These are phyloP conservation scores for Castor canadensis DNA, from an alignment of 2,113 vertebrate species.

Conservation along the genomic window DNA sequence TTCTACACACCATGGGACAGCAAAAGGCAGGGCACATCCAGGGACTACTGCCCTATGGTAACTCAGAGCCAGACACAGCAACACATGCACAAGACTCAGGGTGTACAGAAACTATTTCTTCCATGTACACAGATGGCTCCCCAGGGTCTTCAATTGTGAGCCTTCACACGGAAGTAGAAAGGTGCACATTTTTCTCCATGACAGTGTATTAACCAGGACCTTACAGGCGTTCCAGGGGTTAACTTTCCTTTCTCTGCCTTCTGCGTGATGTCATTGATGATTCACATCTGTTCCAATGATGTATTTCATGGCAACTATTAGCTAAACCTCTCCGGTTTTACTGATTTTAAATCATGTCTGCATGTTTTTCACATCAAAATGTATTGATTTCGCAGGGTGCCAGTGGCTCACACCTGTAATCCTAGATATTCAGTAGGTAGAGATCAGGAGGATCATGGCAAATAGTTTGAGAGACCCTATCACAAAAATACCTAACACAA, in stretches of 20 bases:
- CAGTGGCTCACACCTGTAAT: too few relatives aligned
- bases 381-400: too few relatives aligned
- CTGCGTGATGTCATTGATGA: not conserved
- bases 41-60: too few relatives aligned
- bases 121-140: not conserved
- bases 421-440: too few relatives aligned
- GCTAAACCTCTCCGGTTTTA: not conserved
- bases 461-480: too few relatives aligned
- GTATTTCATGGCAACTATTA: not conserved
- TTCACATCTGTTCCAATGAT: conserved; percentile 7
- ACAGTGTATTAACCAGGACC: not conserved
- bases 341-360: not conserved
- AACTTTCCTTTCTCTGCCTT: not conserved
- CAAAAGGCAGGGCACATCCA: too few relatives aligned
- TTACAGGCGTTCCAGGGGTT: not conserved
- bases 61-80: too few relatives aligned
- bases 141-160: not conserved
- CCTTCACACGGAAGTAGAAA: not conserved
- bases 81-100: not conserved
- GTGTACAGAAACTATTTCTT: not conserved
- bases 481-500: too few relatives aligned
- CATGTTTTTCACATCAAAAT: conserved; percentile 29
- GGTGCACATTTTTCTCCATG: not conserved
- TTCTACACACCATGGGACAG: too few relatives aligned
- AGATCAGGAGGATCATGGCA: too few relatives aligned